phyloP scores from a whole-genome alignment of 2,113 vertebrate genomes.

The Mohoua ochrocephala region DNA sequence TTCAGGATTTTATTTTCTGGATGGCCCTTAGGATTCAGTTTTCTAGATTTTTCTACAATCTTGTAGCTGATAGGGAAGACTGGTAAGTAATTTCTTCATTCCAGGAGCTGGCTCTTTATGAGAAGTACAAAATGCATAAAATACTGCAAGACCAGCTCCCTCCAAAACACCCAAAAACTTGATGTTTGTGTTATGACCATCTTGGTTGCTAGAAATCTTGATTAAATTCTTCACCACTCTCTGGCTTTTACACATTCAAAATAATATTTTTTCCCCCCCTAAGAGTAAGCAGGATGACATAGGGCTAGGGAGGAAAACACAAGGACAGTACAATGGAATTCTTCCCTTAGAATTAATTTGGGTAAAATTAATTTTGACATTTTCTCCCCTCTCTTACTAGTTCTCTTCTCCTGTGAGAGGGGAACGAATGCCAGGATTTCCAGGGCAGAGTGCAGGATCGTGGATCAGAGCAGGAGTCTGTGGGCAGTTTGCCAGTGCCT shows the following conservation, averaged over 20 bases:
- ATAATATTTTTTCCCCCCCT: neutral
- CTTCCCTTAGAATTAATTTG: neutral
- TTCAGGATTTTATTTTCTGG: neutral
- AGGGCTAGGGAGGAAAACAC: neutral
- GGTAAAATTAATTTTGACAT: neutral
- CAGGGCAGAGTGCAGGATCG: neutral
- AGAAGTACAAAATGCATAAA: neutral
- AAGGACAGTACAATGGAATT: neutral
- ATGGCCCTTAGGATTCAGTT: neutral
- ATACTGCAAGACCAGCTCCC: neutral
- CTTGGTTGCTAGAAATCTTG: neutral
- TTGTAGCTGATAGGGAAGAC: neutral
- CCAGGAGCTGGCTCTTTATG: neutral
- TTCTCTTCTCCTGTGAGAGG: neutral
- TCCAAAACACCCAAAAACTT: accelerated
- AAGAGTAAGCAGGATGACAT: neutral
- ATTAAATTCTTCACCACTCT: neutral
- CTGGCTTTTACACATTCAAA: neutral
- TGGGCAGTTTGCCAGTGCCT: neutral
- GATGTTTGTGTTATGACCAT: neutral
- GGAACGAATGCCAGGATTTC: neutral
- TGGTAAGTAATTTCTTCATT: neutral
- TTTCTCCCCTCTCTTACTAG: neutral
- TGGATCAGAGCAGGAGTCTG: neutral
- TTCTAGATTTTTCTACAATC: neutral